Percentiles rank a stretch among this genome's conserved stretches.
phyloP scores from a whole-genome alignment of 2,797 vertebrate species.

The Arrhamphus sclerolepis region DNA sequence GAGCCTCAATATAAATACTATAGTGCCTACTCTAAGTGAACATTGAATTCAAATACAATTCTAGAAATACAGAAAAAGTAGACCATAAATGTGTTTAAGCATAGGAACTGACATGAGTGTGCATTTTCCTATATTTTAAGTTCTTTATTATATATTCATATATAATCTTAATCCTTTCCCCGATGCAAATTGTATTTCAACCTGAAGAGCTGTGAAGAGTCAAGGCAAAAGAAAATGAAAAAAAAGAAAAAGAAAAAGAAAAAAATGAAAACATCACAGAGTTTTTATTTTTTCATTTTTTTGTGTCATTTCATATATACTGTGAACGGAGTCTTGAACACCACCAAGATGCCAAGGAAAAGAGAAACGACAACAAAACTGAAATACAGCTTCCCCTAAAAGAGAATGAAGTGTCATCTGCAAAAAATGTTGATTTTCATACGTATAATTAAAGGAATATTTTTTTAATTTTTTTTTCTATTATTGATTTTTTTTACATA shows the following conservation, averaged over 20 bases:
- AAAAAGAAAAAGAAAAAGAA: conserved; percentile 89
- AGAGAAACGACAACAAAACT: conserved; percentile 85
- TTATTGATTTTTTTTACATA: conserved; percentile 91
- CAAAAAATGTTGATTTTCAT: conserved; percentile 84
- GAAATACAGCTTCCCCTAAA: conserved; percentile 93
- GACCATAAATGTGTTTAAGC: conserved; percentile 99
- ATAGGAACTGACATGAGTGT: conserved; percentile 99
- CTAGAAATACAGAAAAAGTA: conserved; percentile 99
- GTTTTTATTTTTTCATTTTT: conserved; percentile 71
- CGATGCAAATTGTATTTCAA: conserved; percentile 98
- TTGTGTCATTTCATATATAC: conserved; percentile 80
- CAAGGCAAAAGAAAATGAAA: conserved; percentile 93
- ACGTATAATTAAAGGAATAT: conserved; percentile 89
- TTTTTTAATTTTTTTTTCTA: conserved; percentile 88
- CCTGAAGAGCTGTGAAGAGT: conserved; percentile 98
- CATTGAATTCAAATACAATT: conserved; percentile 99
- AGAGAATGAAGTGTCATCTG: conserved; percentile 90
- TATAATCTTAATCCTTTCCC: conserved; percentile 97
- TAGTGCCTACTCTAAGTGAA: conserved; percentile 99
- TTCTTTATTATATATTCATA: conserved; percentile 91
- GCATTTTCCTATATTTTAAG: conserved; percentile 99
- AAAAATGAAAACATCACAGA: conserved; percentile 87
- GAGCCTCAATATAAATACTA: conserved; percentile 99
- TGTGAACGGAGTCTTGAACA: conserved; percentile 90
- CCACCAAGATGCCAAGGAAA: conserved; percentile 94